Base-by-base conservation (phyloP, 2,113 vertebrate species). In the Sisor rabdophorus region DNA sequence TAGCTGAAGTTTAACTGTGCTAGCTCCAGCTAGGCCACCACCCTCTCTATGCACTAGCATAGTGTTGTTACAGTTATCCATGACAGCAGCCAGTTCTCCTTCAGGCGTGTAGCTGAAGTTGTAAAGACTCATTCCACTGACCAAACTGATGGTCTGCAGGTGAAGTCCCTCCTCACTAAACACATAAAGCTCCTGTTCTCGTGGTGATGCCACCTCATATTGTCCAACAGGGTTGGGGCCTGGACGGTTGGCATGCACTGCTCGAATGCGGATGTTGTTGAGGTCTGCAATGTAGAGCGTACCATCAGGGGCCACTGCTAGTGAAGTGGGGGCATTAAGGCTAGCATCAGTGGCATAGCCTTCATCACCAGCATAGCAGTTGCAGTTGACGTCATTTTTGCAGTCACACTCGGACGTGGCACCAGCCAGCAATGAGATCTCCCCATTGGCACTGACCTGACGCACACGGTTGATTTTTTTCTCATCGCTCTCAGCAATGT, bases 371-470 rank as follows among this genome's bases (percentile, higher is more conserved):
- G 95, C 89, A 88, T 97, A 99, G 89, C 98, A 99, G 92, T 96
- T 96, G 91, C 97, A 99, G 86, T 96, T 98, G 88, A 99, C 96
- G 20, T 99, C 97, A 60, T 98, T 98, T 87, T 99, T 99, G 91
- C 97, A 99, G 93, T 98, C 96, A 1, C 98, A 99, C 89, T 98
- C 97, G 0, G 97, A 98, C 77, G 95, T 92, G 17, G 94, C 91
- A 22, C 98, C 98, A 0, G 97, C 98, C 84, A 99, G 87, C 53
- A 99, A 93, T 59, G 96, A 98, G 91, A 99, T 99, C 89, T 98
- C 97, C 76, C 98, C 97, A 11, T 95, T 96, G 70, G 95, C 95
- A 80, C 94, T 97, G 76, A 99, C 98, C 91, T 98, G 90, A 79
- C 93, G 92, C 9, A 99, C 94, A 16, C 96, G 93, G 89, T 98